Base-by-base conservation (phyloP, 2,888 invertebrate genomes). In the Tromatobia lineatoria region DNA sequence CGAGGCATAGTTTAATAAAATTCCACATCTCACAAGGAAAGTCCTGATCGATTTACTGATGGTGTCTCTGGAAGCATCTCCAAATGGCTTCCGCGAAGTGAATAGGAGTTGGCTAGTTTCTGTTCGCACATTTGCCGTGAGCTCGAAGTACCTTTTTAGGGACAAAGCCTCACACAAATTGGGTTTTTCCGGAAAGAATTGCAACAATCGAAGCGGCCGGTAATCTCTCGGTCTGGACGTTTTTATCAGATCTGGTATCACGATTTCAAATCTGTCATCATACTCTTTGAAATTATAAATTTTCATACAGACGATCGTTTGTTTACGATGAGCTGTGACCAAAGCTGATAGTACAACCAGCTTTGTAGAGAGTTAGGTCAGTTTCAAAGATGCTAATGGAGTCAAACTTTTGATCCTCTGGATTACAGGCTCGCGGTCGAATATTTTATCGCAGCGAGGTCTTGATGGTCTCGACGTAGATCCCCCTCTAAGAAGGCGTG, bases 1-100 rank as follows among this genome's bases (percentile, higher is more conserved):
- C 11, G 75, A 57, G 3, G 82, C 64, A 47, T 59, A 85, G 13
- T 70, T 23, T 7, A 50, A 38, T 3, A 15, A n/a, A 13, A 85
- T 25, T 11, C 79, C 78, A 34, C 85, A 61, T 13, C 59, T 13
- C 0, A 34, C 69, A 15, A 38, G 38, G 8, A 38, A 38, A 38
- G 38, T 8, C 8, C 38, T 50, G n/a, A 50, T 50, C 50, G 11
- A 50, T 50, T 15, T 50, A 50, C 50, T 50, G n/a, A 50, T 50
- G 50, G 50, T 50, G 50, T 50, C 50, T 15, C 50, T 11, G 6
- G 50, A 50, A 3, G 50, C 50, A 13, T 8, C 50, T n/a, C 50
- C 50, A 15, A n/a, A 50, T 11, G 50, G 50, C 8, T 38, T 38
- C 8, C 38, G 38, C 38, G 3, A 6, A 6, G 8, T 38, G 3